phyloP scores from a whole-genome alignment of 2,113 vertebrate genomes.

The Alectura lathami region DNA sequence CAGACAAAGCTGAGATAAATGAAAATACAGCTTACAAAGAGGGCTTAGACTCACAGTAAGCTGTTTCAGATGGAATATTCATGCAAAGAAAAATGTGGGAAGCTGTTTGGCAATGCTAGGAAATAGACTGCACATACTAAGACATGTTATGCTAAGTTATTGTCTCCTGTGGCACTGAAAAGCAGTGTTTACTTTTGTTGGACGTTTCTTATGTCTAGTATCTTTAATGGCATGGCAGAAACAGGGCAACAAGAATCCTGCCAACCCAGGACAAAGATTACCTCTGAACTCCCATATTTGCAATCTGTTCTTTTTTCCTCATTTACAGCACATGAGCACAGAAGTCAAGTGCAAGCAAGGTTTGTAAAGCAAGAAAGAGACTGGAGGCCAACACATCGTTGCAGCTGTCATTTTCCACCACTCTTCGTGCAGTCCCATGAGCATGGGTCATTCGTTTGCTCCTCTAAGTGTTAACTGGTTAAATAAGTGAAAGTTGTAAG shows the following conservation, averaged over 20 bases:
- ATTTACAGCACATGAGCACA: neutral
- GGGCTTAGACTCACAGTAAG: neutral
- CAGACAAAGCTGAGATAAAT: neutral
- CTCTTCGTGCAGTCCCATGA: neutral
- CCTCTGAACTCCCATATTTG: neutral
- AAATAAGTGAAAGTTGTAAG: neutral
- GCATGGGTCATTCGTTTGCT: neutral
- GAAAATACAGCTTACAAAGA: neutral
- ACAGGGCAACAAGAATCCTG: neutral
- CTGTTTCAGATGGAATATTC: neutral
- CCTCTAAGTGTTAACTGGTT: rapidly evolving
- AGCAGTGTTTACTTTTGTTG: neutral
- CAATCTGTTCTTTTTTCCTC: neutral
- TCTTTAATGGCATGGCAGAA: neutral
- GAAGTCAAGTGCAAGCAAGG: neutral
- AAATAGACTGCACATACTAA: neutral
- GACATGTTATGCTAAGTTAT: neutral
- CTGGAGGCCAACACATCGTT: rapidly evolving
- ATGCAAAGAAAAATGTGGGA: neutral
- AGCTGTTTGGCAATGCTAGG: neutral
- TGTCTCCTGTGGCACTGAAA: neutral
- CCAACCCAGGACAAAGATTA: neutral
- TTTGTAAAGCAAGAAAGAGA: neutral
- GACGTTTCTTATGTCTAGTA: neutral
- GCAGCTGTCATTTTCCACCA: neutral